Base-by-base conservation (phyloP, 2,888 invertebrate genomes). In the Melanchra persicariae region DNA sequence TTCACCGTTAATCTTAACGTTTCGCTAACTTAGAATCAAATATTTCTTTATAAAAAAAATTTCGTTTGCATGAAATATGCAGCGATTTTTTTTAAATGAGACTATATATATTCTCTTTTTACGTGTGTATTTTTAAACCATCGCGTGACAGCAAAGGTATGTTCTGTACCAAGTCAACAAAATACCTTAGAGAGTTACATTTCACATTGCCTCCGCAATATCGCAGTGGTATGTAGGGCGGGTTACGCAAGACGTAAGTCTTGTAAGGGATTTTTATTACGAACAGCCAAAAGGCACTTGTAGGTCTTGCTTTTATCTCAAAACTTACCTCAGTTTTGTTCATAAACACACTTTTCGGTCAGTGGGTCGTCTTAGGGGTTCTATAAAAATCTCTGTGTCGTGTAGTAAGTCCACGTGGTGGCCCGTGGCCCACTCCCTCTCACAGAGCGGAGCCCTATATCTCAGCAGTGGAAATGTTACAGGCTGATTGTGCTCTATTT, bases 161-260 rank as follows among this genome's bases (percentile, higher is more conserved):
- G 37, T 81, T 70, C 60, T 30, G 19, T 65, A 65, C 19, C 22
- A 62, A 71, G 62, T 52, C 74, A 82, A 76, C 65, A 66, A 62
- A 58, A 45, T 55, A 19, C 86, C 67, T 75, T 34, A 67, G 81
- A 65, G 84, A 66, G 58, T 34, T 49, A 58, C 66, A 74, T 74
- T 79, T 70, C 47, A 68, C 69, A 60, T 63, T 75, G 65, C 74
- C 45, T 45, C n/a, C n/a, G 62, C 47, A 69, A 22, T 54, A 57
- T 55, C 45, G 54, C n/a, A 63, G 55, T 70, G 40, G 59, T 66
- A 71, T 49, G 65, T 79, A 77, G 79, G 74, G 72, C 71, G 76
- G 40, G 69, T 86, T 86, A 86, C 86, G 84, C 74, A 86, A 85
- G 77, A 84, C 52, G 57, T 24, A 22, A 71, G 40, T 40, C 34